A percentile compares a stretch with the other conserved stretches of the same genome.
These are phyloP conservation scores for Nomada lathburiana DNA, from an alignment of 2,888 invertebrate species.

Conservation along the genomic window DNA sequence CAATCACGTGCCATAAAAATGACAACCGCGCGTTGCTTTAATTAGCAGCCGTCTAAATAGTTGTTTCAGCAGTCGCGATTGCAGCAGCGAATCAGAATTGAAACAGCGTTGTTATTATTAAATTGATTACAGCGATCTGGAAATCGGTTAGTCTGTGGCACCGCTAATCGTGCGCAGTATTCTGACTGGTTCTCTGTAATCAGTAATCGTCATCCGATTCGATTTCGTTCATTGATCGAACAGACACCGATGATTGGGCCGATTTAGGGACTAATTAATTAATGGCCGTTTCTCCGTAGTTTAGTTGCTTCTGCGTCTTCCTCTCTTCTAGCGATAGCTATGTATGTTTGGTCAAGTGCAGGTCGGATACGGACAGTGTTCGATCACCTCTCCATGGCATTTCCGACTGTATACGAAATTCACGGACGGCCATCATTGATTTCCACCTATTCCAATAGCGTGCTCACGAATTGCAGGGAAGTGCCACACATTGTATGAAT, in stretches of 20 bases:
- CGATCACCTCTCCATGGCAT: conserved; percentile 51
- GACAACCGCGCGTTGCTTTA: background rate
- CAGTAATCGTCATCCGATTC: conserved; percentile 69
- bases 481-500: too few species aligned
- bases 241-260: conserved; percentile 70
- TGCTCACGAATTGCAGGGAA: background rate
- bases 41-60: background rate
- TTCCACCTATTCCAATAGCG: conserved; percentile 13
- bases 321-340: conserved; percentile 30
- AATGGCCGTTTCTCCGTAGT: conserved; percentile 65
- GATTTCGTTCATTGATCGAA: conserved; percentile 70
- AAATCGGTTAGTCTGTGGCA: conserved; percentile 19
- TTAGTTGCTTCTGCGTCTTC: conserved; percentile 40
- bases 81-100: background rate
- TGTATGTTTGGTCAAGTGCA: conserved; percentile 44
- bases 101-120: conserved; percentile 25
- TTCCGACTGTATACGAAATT: conserved; percentile 37
- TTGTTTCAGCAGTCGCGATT: background rate
- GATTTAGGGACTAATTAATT: conserved; percentile 76
- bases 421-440: conserved; percentile 15
- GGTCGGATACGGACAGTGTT: conserved; percentile 48
- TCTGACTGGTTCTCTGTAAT: conserved; percentile 66
- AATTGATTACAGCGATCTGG: conserved; percentile 22
- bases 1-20: too few species aligned
- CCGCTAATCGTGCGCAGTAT: background rate